A percentile compares a stretch with the other conserved stretches of the same genome.
Conservation (phyloP, 2,113 vertebrate species). For the Probosciger aterrimus region DNA sequence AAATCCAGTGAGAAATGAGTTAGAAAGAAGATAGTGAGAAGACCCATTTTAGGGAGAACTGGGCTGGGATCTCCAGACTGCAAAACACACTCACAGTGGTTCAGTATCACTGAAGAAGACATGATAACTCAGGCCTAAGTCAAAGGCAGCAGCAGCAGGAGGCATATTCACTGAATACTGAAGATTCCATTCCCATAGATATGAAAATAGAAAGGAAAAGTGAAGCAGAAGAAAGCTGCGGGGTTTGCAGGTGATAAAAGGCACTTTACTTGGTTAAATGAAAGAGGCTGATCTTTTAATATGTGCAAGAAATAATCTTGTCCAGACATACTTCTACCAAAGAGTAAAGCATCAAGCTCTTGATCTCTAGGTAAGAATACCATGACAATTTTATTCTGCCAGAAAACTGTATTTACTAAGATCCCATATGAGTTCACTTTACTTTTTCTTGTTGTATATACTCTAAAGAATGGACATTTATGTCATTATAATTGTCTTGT, state of each 20-base stretch:
- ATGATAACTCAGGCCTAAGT: slow-evolving; percentile 17
- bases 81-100: not conserved
- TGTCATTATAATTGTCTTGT: not conserved
- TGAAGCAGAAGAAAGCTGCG: slow-evolving; percentile 19
- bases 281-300: not conserved
- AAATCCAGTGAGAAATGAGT: not conserved
- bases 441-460: not conserved
- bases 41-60: not conserved
- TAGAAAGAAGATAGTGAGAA: not conserved
- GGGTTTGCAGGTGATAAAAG: not conserved
- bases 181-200: slow-evolving; percentile 55
- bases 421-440: not conserved
- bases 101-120: slow-evolving; percentile 48
- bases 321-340: not conserved
- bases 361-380: not conserved
- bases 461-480: not conserved
- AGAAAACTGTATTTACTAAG: not conserved
- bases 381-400: not conserved
- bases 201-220: slow-evolving; percentile 62
- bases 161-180: slow-evolving; percentile 7
- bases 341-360: not conserved
- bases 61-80: not conserved
- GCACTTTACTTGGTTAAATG: not conserved
- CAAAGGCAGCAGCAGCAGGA: slow-evolving; percentile 36
- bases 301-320: not conserved